Evolutionary conservation across 1,140 invertebrate species (phyloP), one percentile per base, ranked within the genome.

Genomic region (Trachymyrmex septentrionalis): DNA sequence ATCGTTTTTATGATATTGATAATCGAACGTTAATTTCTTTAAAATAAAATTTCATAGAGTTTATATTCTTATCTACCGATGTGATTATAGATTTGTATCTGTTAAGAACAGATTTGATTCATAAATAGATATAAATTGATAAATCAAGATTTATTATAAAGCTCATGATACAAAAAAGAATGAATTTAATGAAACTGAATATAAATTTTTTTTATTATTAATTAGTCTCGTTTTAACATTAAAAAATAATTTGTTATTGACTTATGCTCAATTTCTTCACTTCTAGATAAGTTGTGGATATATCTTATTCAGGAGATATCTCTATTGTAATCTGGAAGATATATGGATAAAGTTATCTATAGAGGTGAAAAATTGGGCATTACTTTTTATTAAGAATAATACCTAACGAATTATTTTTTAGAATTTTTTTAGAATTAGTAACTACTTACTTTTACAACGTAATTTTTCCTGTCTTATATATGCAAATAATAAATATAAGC

Each of bases 41-140:
- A 63, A 66, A n/a, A 10, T 67, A 67, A 67, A 66, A 34, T 38
- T 34, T 63, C 6, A 63, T 30, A 63, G 59, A 63, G 3, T 34
- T 38, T 67, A 16, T 67, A 12, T 38, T 67, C n/a, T 38, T 14
- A 67, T 38, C 19, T 10, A 38, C n/a, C n/a, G 34, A 67, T 67
- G 10, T 67, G 16, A 67, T 27, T 38, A 1, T 38, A 27, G 19
- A 38, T n/a, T 67, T 66, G 21, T 38, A 16, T 67, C 12, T 21
- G 9, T 9, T 67, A 12, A 67, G n/a, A 21, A 64, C 16, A 34
- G 6, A 30, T 64, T n/a, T 64, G 16, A 10, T 63, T 21, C 16
- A 0, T 64, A 64, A 64, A 38, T 7, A 38, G 34, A 38, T 38
- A 38, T 38, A 38, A 38, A 38, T 12, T 21, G 1, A 66, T 64